Conservation (phyloP, 2,113 vertebrate species). For the Camelus bactrianus region DNA sequence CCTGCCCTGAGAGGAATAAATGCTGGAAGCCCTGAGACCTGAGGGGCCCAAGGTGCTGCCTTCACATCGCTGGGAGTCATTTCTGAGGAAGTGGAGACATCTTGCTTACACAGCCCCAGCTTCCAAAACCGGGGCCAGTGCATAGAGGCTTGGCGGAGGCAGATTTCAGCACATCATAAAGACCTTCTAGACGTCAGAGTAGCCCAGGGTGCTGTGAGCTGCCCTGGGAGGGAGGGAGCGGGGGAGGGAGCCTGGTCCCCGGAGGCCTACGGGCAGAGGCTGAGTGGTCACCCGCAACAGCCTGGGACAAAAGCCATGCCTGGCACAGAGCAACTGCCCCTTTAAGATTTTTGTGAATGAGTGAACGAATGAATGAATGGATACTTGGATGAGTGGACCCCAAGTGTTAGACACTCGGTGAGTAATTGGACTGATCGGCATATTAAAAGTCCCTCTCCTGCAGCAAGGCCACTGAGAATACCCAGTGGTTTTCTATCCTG, state of each 20-base stretch:
- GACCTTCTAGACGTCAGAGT: neutral
- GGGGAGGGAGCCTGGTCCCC: neutral
- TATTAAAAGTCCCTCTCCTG: neutral
- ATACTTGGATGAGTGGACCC: neutral
- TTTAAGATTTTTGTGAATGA: neutral
- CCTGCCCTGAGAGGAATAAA: neutral
- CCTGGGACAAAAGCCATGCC: neutral
- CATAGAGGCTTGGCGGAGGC: neutral
- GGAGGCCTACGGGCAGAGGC: neutral
- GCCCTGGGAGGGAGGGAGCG: neutral
- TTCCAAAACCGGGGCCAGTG: neutral
- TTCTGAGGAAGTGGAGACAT: neutral
- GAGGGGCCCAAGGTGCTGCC: rapidly evolving
- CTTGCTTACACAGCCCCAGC: neutral
- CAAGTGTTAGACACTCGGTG: neutral
- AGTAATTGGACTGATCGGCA: neutral
- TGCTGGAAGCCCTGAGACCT: neutral
- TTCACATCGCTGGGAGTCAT: neutral
- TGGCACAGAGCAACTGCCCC: neutral
- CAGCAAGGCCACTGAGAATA: neutral
- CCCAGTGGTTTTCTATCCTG: neutral
- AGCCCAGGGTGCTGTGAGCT: neutral
- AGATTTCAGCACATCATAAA: neutral
- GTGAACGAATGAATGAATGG: neutral
- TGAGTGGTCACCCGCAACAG: neutral